Base-by-base conservation (phyloP, 1,140 invertebrate genomes). In the Parapsyche elsis region DNA sequence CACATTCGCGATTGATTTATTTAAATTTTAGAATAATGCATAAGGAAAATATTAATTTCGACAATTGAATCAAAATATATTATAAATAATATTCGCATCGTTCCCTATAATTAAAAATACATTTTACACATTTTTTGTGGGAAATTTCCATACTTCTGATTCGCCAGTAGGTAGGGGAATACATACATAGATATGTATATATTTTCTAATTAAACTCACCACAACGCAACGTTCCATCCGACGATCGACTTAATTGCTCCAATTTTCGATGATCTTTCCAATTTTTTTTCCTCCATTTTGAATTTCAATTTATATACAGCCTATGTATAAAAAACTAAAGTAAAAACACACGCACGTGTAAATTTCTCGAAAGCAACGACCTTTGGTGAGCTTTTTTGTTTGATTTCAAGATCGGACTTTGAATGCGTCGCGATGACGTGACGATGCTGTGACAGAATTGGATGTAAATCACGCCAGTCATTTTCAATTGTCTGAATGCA, bases 221-320 rank as follows among this genome's bases (percentile, higher is more conserved):
- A 67, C 64, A 67, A 5, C 9, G n/a, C 64, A 67, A 23, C 64
- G 64, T 67, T 67, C 64, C 64, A 67, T n/a, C 64, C 64, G 64
- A 1, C 24, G 64, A 30, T 23, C 10, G 64, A 67, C 21, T 23
- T 67, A 67, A 67, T 67, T 67, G 21, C 64, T 24, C 64, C 64
- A 24, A 67, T 26, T 67, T 67, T 12, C 23, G 64, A 26, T 30
- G 10, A 67, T 24, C 26, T 26, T 67, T 67, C n/a, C 24, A 9
- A 67, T 67, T 38, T 53, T 53, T 46, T 53, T 53, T 12, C 49
- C 12, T 53, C 16, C 49, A 16, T 53, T 53, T 53, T 53, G 2
- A 53, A 53, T 53, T 53, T 53, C 49, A 14, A 10, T 53, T 53
- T 53, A 12, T 53, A 53, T 53, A 2, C n/a, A n/a, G n/a, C n/a